Evolutionary conservation across 2,888 invertebrate species (phyloP), one percentile per base, ranked within the genome.

Genomic region (Drosophila trichaetosa): DNA sequence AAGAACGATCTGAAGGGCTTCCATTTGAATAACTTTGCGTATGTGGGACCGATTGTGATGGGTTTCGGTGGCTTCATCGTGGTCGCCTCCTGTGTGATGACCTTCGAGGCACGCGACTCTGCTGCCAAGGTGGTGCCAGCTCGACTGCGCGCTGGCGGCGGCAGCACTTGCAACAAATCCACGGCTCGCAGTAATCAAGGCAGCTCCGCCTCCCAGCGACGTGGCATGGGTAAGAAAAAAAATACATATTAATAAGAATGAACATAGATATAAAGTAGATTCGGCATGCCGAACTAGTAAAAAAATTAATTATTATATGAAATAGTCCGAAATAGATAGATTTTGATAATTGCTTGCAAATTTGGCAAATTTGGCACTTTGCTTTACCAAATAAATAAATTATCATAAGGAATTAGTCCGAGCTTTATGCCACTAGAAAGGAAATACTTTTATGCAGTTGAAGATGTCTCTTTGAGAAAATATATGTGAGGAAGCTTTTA

Each of bases 41-140:
- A 99, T 92, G 97, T 98, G n/a, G 99, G 99, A 0, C 99, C 99
- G 2, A 97, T 99, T 78, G 96, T 99, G 61, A 99, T 99, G 99
- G 99, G 99, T 36, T 96, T 98, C 73, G 99, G 99, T 93, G 98
- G 98, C 46, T 99, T 99, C 92, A 97, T 98, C 82, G 97, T 99
- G 48, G 99, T 99, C 29, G 98, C 99, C 36, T 98, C 99, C 0
- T 99, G 99, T 91, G 99, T 99, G 61, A 98, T 99, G 97, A 99
- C 99, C n/a, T 98, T 99, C 91, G 99, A 99, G 92, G 98, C 98
- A 0, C 95, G 99, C 4, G 99, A 99, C 93, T 97, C 97, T 73
- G 97, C 99, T 0, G 97, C 98, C 2, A 97, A 97, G 92, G 97
- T 98, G 61, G 97, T 97, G 21, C 98, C 98, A 1, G 97, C 97